Percentiles rank a stretch among this genome's conserved stretches.
Evolutionary conservation across 2,797 vertebrate genomes (phyloP).

Genomic region (Protosalanx chinensis): DNA sequence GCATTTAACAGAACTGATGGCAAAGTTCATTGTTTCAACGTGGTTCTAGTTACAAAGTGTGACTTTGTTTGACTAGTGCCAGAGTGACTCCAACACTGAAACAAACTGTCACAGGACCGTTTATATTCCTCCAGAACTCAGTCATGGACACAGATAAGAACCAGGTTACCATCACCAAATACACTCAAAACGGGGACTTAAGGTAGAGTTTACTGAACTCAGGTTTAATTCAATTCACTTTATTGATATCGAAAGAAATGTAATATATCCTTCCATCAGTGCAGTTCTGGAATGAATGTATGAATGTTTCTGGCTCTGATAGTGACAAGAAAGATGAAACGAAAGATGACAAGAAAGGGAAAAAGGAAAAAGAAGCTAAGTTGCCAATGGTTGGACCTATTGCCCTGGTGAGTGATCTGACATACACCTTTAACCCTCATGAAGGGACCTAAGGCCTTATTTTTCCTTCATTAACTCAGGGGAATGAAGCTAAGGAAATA

Average conservation of each 20-base stretch:
- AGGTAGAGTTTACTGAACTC: conserved; percentile 47
- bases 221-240: conserved; percentile 8
- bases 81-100: not conserved
- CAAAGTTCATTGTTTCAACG: too few species aligned
- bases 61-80: too few species aligned
- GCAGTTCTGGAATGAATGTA: conserved; percentile 27
- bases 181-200: conserved; percentile 44
- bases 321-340: conserved; percentile 37
- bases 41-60: too few species aligned
- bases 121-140: conserved; percentile 21
- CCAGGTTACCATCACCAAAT: conserved; percentile 21
- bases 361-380: conserved; percentile 55
- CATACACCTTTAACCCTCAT: not conserved
- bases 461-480: not conserved
- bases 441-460: not conserved
- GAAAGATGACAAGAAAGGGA: conserved; percentile 25
- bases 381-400: conserved; percentile 63
- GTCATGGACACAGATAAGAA: conserved; percentile 35
- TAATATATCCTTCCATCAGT: not conserved
- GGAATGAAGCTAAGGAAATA: not conserved
- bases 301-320: not conserved
- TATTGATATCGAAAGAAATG: not conserved
- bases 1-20: too few species aligned
- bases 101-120: not conserved
- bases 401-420: conserved; percentile 55